Evolutionary conservation across 2,888 invertebrate species (phyloP).

Genomic region (Acanthosepion esculentum): DNA sequence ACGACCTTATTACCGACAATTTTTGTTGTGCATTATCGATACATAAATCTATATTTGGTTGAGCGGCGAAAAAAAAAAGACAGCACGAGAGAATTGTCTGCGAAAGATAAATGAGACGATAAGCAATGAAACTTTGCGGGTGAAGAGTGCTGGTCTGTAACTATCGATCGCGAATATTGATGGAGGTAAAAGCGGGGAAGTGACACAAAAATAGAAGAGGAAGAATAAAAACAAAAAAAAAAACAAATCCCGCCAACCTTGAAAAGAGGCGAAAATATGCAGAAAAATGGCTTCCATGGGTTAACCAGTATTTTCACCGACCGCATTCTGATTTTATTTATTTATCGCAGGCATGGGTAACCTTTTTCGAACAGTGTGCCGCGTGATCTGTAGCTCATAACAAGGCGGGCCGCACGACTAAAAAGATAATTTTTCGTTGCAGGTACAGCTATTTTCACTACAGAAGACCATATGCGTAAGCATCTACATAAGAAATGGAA

Average conservation of each 20-base stretch:
- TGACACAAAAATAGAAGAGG: too few species aligned
- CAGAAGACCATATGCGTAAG: too few species aligned
- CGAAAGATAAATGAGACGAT: background rate
- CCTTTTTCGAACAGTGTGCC: too few species aligned
- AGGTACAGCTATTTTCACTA: too few species aligned
- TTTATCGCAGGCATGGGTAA: too few species aligned
- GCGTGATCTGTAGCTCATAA: too few species aligned
- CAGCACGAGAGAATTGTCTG: background rate
- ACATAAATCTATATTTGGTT: background rate
- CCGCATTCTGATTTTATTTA: background rate
- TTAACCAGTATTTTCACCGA: background rate
- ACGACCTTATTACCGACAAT: constrained; percentile 33
- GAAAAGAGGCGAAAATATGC: constrained; percentile 14
- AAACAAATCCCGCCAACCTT: background rate
- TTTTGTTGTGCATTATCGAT: background rate
- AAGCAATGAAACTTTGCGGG: background rate
- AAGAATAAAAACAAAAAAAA: background rate
- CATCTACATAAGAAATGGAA: too few species aligned
- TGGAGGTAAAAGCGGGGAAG: background rate
- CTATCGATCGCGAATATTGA: background rate
- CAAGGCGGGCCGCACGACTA: too few species aligned
- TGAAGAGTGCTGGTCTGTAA: background rate
- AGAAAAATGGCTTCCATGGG: background rate
- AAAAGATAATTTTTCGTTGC: too few species aligned
- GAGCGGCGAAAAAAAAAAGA: background rate